Percentiles rank a stretch among this genome's conserved stretches.
These are phyloP conservation scores for Diabrotica balteata DNA, from an alignment of 2,888 invertebrate genomes.

Conservation along the genomic window DNA sequence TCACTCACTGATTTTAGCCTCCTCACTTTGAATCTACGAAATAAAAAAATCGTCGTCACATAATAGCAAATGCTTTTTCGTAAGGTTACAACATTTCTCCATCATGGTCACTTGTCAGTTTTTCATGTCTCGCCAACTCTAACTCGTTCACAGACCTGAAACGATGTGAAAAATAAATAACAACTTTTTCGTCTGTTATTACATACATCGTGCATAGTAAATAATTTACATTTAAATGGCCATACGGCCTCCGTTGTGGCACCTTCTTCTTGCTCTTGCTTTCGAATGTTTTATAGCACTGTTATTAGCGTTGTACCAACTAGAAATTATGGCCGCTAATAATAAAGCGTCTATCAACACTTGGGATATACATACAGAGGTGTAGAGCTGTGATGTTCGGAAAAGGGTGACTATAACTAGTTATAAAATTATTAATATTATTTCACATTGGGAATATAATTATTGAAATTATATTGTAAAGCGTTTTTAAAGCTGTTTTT, in stretches of 20 bases:
- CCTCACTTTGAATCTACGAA: no score
- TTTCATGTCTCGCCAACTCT: constrained; percentile 17
- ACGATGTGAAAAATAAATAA: constrained; percentile 29
- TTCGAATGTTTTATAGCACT: constrained; percentile 25
- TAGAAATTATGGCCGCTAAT: constrained; percentile 37
- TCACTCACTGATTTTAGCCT: no score
- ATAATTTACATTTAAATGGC: constrained; percentile 33
- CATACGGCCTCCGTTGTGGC: constrained; percentile 18
- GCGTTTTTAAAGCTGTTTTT: no score
- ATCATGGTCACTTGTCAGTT: constrained; percentile 16
- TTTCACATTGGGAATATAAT: no score
- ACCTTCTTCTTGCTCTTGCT: constrained; percentile 22
- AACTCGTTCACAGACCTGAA: constrained; percentile 5
- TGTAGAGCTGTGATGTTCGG: not conserved
- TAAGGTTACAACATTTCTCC: not conserved
- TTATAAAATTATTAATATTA: no score
- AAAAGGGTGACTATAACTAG: no score
- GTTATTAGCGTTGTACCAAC: constrained; percentile 30
- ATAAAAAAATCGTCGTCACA: no score
- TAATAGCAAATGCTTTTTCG: no score
- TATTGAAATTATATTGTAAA: no score
- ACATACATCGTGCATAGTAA: constrained; percentile 24
- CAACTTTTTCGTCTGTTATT: constrained; percentile 29
- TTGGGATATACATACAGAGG: constrained; percentile 8
- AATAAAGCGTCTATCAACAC: constrained; percentile 37